Evolutionary conservation across 2,888 invertebrate species (phyloP), one percentile per base, ranked within the genome.

Genomic region (Parnassius orleans): DNA sequence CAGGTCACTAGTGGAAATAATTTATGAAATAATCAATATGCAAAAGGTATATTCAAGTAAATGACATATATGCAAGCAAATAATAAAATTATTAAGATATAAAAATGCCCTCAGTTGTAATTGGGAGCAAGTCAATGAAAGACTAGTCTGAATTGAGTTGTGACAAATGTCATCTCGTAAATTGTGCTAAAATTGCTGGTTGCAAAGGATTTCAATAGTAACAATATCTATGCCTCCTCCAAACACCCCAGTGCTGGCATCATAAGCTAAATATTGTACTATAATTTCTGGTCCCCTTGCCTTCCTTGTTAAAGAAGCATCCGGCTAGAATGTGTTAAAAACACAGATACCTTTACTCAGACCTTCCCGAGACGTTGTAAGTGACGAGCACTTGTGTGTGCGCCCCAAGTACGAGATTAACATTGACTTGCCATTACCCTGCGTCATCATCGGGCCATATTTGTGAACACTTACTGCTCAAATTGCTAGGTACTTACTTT

Each of bases 61-160:
- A 33, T 33, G 33, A 7, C 5, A 7, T 33, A 33, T 5, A 33
- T 33, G 5, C 33, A 33, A 33, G 33, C 1, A 33, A 33, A 7
- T 33, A 33, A 33, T 5, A 14, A 46, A 24, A 9, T 43, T 15
- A 54, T 48, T n/a, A 43, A 24, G 58, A 41, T 70, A 57, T 66
- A 24, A 58, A 55, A 61, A 55, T 67, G 87, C 90, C 90, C 90
- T 92, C 92, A 92, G 92, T 69, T 73, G 63, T 65, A 68, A 63
- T 57, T 79, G 86, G 86, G 87, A 87, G 86, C 83, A 84, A 86
- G 92, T 92, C 94, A 94, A 93, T 92, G 88, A 93, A 93, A 95
- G 95, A 95, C 92, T 95, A 95, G 95, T 95, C 95, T 95, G 95
- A 95, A 95, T 95, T 95, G 95, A 95, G 95, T 95, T 95, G 87